phyloP scores from a whole-genome alignment of 2,888 invertebrate genomes.

The Clepsis dumicolana region DNA sequence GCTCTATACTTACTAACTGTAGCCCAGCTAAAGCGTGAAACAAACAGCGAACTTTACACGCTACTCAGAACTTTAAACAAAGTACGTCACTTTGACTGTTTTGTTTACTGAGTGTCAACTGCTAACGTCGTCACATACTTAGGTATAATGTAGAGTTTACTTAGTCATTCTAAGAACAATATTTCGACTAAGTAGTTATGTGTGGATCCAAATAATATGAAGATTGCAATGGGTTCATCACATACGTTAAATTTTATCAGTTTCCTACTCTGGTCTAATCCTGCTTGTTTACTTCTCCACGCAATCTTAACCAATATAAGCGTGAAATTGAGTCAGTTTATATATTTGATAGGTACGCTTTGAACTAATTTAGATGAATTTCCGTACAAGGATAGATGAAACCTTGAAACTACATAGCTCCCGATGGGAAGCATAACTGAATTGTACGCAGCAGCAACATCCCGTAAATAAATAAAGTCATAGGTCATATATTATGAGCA shows the following conservation, averaged over 20 bases:
- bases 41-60: neutral
- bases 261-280: too few relatives aligned
- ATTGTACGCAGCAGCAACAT: too few relatives aligned
- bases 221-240: neutral
- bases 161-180: conserved; percentile 16
- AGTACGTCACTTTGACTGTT: neutral
- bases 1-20: neutral
- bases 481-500: too few relatives aligned
- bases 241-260: neutral
- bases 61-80: conserved; percentile 18
- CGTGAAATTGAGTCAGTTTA: too few relatives aligned
- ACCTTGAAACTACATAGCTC: too few relatives aligned
- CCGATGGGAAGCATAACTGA: too few relatives aligned
- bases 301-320: too few relatives aligned
- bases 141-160: conserved; percentile 3
- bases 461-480: too few relatives aligned
- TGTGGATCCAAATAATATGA: neutral
- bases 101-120: conserved; percentile 5
- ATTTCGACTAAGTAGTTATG: neutral
- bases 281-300: too few relatives aligned
- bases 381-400: too few relatives aligned
- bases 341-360: too few relatives aligned
- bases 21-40: neutral
- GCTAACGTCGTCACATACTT: conserved; percentile 20
- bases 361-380: too few relatives aligned